phyloP scores from a whole-genome alignment of 2,888 invertebrate genomes.

The Zootermopsis nevadensis region DNA sequence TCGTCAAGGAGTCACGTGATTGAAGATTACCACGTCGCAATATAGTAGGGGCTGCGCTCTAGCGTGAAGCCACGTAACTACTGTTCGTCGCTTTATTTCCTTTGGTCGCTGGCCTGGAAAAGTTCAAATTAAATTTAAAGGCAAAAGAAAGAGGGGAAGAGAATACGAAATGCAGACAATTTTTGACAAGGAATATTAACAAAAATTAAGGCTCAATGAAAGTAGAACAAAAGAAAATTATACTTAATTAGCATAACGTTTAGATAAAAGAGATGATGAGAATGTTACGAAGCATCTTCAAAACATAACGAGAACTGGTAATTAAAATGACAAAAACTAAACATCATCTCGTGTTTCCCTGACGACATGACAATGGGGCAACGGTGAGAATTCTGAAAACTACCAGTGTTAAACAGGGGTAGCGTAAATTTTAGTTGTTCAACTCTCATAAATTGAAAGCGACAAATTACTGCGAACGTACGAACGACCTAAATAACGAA shows the following conservation, averaged over 20 bases:
- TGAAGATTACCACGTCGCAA: constrained; percentile 30
- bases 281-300: background rate
- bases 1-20: constrained; percentile 35
- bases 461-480: too few species aligned
- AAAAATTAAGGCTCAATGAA: constrained; percentile 21
- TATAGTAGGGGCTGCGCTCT: constrained; percentile 32
- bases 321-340: constrained; percentile 6
- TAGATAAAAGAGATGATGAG: constrained; percentile 19
- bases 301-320: background rate
- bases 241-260: constrained; percentile 27
- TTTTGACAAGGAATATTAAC: constrained; percentile 33
- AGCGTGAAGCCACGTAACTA: constrained; percentile 35
- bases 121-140: constrained; percentile 32
- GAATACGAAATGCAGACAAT: constrained; percentile 30
- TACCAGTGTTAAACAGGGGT: too few species aligned
- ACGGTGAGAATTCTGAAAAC: too few species aligned
- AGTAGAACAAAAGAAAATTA: constrained; percentile 1
- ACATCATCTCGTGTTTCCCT: background rate
- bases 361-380: background rate
- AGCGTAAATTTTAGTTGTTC: too few species aligned
- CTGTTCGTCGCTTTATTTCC: constrained; percentile 32
- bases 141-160: constrained; percentile 20
- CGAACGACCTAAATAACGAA: too few species aligned
- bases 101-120: constrained; percentile 25
- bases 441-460: too few species aligned